Percentiles rank a stretch among this genome's conserved stretches.
Conservation (phyloP, 2,888 invertebrate genomes). For the Trilocha varians region DNA sequence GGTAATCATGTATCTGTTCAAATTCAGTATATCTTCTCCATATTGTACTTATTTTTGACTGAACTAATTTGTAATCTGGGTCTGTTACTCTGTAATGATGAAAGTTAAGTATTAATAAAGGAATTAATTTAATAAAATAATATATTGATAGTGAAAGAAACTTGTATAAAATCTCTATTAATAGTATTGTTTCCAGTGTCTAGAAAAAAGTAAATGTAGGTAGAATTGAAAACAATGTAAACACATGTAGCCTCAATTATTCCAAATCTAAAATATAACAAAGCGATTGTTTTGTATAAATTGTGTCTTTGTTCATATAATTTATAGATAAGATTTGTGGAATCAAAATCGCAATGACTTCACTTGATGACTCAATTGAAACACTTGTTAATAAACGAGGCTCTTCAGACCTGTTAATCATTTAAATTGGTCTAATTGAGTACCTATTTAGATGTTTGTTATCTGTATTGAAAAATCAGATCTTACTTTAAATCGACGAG, state of each 20-base stretch:
- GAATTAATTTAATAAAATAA: too few relatives aligned
- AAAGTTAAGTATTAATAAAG: background rate
- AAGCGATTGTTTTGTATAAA: too few relatives aligned
- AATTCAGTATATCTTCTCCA: slow-evolving; percentile 90
- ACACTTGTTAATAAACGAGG: background rate
- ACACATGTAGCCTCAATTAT: too few relatives aligned
- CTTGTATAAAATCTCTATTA: too few relatives aligned
- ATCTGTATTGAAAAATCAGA: slow-evolving; percentile 32
- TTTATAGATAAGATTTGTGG: background rate
- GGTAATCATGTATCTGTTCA: slow-evolving; percentile 83
- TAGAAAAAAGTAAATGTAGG: too few relatives aligned
- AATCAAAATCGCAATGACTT: too few relatives aligned
- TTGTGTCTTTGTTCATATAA: too few relatives aligned
- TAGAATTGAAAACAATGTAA: too few relatives aligned
- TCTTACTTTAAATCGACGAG: slow-evolving; percentile 84
- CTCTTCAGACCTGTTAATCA: background rate
- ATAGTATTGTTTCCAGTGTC: too few relatives aligned
- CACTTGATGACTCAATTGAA: too few relatives aligned
- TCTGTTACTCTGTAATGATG: slow-evolving; percentile 74
- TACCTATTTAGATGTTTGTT: slow-evolving; percentile 20
- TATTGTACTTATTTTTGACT: slow-evolving; percentile 77
- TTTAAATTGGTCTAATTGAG: slow-evolving; percentile 18
- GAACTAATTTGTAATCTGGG: slow-evolving; percentile 73
- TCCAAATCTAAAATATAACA: too few relatives aligned
- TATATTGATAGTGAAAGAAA: too few relatives aligned